Percentiles rank a stretch among this genome's conserved stretches.
Conservation (phyloP, 2,797 vertebrate species). For the Falco cherrug region DNA sequence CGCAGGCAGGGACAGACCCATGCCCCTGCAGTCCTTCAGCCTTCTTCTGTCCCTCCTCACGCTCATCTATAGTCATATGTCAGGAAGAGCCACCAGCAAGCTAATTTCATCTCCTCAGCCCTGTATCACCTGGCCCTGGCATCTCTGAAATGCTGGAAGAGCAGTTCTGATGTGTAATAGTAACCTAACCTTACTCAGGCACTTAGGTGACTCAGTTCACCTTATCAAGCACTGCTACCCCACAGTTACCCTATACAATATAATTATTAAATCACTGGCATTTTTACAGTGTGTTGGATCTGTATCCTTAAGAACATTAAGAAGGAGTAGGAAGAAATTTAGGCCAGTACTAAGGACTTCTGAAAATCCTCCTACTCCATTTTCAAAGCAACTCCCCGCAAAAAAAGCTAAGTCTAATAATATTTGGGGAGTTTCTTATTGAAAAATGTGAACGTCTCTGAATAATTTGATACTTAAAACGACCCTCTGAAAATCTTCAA, state of each 20-base stretch:
- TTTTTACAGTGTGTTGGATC: not conserved
- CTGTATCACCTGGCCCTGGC: not conserved
- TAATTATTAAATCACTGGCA: not conserved
- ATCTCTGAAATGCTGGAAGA: not conserved
- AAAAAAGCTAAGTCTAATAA: not conserved
- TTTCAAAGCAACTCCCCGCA: not conserved
- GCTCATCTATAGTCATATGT: not conserved
- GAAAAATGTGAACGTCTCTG: not conserved
- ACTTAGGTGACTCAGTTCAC: not conserved
- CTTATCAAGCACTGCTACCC: not conserved
- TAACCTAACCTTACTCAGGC: not conserved
- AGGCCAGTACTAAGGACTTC: not conserved
- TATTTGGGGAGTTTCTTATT: not conserved
- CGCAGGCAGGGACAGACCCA: not conserved
- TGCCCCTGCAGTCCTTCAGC: not conserved
- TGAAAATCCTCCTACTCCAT: not conserved
- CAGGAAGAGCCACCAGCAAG: not conserved
- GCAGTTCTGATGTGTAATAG: not conserved
- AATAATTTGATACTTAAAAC: conserved; percentile 2
- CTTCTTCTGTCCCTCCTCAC: not conserved
- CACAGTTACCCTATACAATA: not conserved
- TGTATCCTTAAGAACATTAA: not conserved
- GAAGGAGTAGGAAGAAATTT: not conserved
- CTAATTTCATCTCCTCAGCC: not conserved
- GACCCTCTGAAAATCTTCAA: conserved; percentile 1